These are phyloP conservation scores for Drosophila limbata DNA, from an alignment of 2,888 invertebrate genomes.

Conservation along the genomic window DNA sequence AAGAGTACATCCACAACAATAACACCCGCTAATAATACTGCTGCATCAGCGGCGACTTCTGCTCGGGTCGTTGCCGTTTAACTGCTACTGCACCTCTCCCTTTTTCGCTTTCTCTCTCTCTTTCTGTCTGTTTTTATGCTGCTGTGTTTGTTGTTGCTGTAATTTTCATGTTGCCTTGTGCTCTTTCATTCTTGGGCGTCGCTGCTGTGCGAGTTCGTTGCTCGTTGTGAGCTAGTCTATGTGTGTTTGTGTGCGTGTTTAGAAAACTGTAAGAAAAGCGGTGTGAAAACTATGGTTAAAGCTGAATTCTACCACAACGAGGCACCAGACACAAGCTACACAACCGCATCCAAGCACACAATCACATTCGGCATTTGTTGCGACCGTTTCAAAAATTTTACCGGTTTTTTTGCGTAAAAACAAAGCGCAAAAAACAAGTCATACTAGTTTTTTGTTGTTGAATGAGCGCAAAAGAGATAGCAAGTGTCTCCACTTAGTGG, in stretches of 20 bases:
- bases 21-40: conserved; percentile 70
- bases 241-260: conserved; percentile 65
- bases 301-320: conserved; percentile 55
- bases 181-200: conserved; percentile 77
- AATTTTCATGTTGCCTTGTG: conserved; percentile 74
- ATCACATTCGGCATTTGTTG: conserved; percentile 31
- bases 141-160: conserved; percentile 62
- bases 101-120: conserved; percentile 40
- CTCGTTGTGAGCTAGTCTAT: conserved; percentile 54
- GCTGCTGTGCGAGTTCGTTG: conserved; percentile 76
- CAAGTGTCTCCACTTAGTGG: conserved; percentile 57
- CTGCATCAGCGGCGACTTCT: conserved; percentile 44
- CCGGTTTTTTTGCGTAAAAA: conserved; percentile 76
- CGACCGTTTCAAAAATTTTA: conserved; percentile 67
- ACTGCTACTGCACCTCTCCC: conserved; percentile 38
- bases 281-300: conserved; percentile 73
- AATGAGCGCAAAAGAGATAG: conserved; percentile 45
- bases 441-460: conserved; percentile 66
- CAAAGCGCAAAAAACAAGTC: conserved; percentile 73
- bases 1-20: conserved; percentile 48
- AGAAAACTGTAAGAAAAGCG: conserved; percentile 78
- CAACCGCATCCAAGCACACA: conserved; percentile 35
- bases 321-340: conserved; percentile 27
- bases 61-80: conserved; percentile 65
- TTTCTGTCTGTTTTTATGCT: conserved; percentile 55